Conservation (phyloP, 1,140 invertebrate genomes). For the Bombus vancouverensis region DNA sequence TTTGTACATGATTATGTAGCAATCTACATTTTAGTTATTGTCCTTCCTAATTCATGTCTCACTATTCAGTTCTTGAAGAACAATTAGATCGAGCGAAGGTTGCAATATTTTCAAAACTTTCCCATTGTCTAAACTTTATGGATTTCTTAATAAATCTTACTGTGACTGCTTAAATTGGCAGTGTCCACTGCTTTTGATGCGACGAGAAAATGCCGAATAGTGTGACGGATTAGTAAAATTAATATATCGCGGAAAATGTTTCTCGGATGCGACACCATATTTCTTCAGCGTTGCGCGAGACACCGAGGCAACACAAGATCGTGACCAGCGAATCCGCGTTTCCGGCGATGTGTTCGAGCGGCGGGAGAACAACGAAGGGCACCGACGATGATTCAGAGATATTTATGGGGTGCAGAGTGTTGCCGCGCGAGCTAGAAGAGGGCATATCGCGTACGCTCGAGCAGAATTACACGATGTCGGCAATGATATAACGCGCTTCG, state of each 20-base stretch:
- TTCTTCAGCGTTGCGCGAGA: slow-evolving; percentile 6
- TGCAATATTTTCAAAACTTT: neutral
- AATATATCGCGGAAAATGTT: neutral
- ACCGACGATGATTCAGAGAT: slow-evolving; percentile 77
- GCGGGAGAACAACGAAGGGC: slow-evolving; percentile 46
- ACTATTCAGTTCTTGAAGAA: too few species aligned
- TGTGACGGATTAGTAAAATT: neutral
- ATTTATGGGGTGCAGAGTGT: slow-evolving; percentile 76
- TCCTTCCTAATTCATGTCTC: too few species aligned
- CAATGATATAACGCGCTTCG: slow-evolving; percentile 69
- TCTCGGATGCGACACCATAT: neutral
- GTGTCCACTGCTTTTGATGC: too few species aligned
- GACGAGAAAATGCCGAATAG: too few species aligned
- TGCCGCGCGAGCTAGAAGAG: slow-evolving; percentile 55
- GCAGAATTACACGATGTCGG: slow-evolving; percentile 76
- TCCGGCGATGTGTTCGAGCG: slow-evolving; percentile 49
- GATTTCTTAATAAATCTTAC: neutral
- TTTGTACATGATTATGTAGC: too few species aligned
- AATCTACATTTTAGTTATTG: too few species aligned
- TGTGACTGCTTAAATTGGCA: neutral
- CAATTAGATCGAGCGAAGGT: neutral
- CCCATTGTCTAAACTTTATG: too few species aligned
- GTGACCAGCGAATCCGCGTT: slow-evolving; percentile 36
- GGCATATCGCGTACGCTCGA: slow-evolving; percentile 62
- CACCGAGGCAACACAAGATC: slow-evolving; percentile 32